Evolutionary conservation across 1,140 invertebrate species (phyloP), one percentile per base, ranked within the genome.

Genomic region (Temnothorax curvispinosus): DNA sequence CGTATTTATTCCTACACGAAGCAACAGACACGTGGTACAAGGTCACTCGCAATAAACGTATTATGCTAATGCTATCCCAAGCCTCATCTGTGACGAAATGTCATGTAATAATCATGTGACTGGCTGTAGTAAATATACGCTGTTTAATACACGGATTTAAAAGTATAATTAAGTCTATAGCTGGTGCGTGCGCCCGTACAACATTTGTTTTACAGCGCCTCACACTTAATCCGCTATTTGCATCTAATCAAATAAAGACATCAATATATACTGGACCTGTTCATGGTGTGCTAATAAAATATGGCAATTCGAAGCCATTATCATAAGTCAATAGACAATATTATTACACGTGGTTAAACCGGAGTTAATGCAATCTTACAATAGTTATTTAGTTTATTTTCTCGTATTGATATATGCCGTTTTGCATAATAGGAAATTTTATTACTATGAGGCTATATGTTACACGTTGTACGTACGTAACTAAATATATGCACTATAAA

Each of bases 131-230:
- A 50, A 81, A 75, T 74, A 27, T 15, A 54, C 18, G 13, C 27
- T 38, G 38, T 41, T 50, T 69, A 85, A 75, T 75, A 84, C 9
- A 35, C 54, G 21, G 9, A 87, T 87, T 87, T 84, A 64, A 87
- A 84, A 87, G 58, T 87, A 62, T 67, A 87, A 87, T 69, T 56
- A 21, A 7, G 8, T 2, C 15, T 65, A 50, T 50, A 75, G n/a
- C 18, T 7, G 18, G 0, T 72, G 15, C 44, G 15, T 21, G 18
- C 27, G 41, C 18, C 7, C 60, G 13, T 80, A 27, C 9, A 41
- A 71, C 7, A n/a, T 87, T 71, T 60, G 15, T 64, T 58, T 47
- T 32, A 38, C 13, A 62, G n/a, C 35, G 18, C 4, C 15, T 38
- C 9, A 11, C 60, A 41, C 76, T 44, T 74, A 64, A 87, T 75